These are phyloP conservation scores for Vulpes vulpes DNA, from an alignment of 2,113 vertebrate species.

Conservation along the genomic window DNA sequence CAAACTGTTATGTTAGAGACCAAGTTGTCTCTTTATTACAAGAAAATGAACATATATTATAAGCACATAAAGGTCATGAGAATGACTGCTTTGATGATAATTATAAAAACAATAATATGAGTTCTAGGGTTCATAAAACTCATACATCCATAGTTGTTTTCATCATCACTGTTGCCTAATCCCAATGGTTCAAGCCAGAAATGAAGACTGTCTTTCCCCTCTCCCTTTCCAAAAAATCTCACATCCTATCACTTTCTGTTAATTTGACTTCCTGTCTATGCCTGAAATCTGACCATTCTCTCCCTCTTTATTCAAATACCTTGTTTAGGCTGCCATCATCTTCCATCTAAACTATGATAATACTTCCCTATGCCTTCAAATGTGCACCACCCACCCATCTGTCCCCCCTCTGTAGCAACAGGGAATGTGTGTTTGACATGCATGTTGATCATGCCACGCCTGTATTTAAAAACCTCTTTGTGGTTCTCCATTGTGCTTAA, in stretches of 20 bases:
- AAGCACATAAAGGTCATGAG: neutral
- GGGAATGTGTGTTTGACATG: neutral
- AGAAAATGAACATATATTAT: neutral
- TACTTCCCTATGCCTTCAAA: neutral
- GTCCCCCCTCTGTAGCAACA: neutral
- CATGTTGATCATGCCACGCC: neutral
- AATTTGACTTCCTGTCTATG: neutral
- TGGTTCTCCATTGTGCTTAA: neutral
- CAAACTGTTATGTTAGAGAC: neutral
- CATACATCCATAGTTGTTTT: neutral
- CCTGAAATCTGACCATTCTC: neutral
- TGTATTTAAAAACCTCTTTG: neutral
- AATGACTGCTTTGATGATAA: neutral
- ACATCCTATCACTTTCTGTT: neutral
- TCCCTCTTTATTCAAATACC: neutral
- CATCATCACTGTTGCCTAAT: neutral
- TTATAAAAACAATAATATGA: neutral
- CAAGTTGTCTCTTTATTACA: neutral
- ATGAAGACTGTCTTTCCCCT: neutral
- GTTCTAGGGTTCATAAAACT: neutral
- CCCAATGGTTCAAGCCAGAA: neutral
- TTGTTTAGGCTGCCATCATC: too few relatives aligned
- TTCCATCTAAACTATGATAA: neutral
- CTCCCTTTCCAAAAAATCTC: neutral
- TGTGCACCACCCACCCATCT: neutral